Base-by-base conservation (phyloP, 2,113 vertebrate species). In the Puntigrus tetrazona region DNA sequence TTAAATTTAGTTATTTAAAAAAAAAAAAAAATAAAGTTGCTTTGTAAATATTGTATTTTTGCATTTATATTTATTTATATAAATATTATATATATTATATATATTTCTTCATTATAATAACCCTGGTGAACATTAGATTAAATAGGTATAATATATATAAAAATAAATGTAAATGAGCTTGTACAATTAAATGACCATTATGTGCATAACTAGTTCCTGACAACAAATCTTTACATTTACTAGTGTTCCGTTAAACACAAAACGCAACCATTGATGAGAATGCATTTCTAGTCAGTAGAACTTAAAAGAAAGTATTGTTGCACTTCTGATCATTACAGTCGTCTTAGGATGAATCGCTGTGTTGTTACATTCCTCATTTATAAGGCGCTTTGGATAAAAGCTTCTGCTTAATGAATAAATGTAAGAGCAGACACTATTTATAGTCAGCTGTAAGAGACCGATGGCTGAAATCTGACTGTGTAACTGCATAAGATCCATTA, bases 351-450 rank as follows among this genome's bases (percentile, higher is more conserved):
- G 3, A 73, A 73, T 27, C 27, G 38, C 38, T 7, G 38, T 72
- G 69, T 73, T 73, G 69, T 25, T 27, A 13, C 38, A 73, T 27
- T 43, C 38, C n/a, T 73, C 38, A 73, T 45, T 73, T 73, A 38
- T 73, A 45, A 45, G 70, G n/a, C 13, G n/a, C 70, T 43, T 45
- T 73, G 70, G 70, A 73, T 73, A 73, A 73, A 45, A 73, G 38
- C 70, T 7, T 45, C 38, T 45, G 70, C 38, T 73, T 45, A 73
- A 73, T 73, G 70, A 73, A 73, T 41, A 73, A 73, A 73, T 73
- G 38, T 45, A 45, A 27, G 43, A 73, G 70, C 70, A 73, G 70
- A 43, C 38, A 43, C 11, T 45, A 27, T 73, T 73, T 73, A 45
- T 27, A 45, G 38, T 73, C 22, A 43, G 69, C 25, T 11, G 3